Conservation (phyloP, 2,113 vertebrate species). For the Cottus gobio region DNA sequence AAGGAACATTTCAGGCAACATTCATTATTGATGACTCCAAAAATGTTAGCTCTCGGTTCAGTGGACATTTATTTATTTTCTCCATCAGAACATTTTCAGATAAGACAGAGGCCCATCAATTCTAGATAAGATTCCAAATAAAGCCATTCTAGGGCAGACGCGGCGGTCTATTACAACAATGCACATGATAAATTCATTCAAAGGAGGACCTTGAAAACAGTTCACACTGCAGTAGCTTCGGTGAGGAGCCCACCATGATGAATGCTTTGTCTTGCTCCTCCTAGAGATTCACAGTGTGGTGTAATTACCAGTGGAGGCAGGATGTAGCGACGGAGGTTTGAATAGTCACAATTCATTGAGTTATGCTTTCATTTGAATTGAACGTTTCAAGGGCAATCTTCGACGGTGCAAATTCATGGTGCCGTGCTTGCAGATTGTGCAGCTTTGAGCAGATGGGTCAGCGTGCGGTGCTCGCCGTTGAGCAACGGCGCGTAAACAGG, state of each 20-base stretch:
- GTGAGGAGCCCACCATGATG: conserved; percentile 31
- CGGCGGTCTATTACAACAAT: conserved; percentile 56
- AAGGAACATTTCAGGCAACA: conserved; percentile 71
- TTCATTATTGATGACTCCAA: conserved; percentile 75
- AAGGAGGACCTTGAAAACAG: conserved; percentile 55
- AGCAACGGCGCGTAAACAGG: conserved; percentile 71
- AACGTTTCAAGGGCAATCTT: conserved; percentile 58
- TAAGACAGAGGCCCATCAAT: conserved; percentile 60
- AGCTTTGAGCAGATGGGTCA: conserved; percentile 67
- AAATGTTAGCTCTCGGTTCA: conserved; percentile 72
- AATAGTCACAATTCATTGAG: conserved; percentile 57
- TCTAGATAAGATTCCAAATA: conserved; percentile 65
- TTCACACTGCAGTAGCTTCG: conserved; percentile 36
- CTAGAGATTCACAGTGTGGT: conserved; percentile 35
- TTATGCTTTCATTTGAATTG: conserved; percentile 64
- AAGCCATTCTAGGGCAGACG: conserved; percentile 55
- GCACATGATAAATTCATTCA: conserved; percentile 52
- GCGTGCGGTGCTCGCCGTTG: conserved; percentile 57
- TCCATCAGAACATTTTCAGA: conserved; percentile 63
- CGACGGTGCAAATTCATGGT: conserved; percentile 71
- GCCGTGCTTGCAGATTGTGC: conserved; percentile 61
- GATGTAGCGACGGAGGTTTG: conserved; percentile 37
- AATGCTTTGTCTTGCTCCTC: conserved; percentile 47
- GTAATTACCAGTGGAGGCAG: conserved; percentile 26
- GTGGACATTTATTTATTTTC: conserved; percentile 74